A percentile compares a stretch with the other conserved stretches of the same genome.
Evolutionary conservation across 2,113 vertebrate species (phyloP).

Genomic region (Neotragus moschatus): DNA sequence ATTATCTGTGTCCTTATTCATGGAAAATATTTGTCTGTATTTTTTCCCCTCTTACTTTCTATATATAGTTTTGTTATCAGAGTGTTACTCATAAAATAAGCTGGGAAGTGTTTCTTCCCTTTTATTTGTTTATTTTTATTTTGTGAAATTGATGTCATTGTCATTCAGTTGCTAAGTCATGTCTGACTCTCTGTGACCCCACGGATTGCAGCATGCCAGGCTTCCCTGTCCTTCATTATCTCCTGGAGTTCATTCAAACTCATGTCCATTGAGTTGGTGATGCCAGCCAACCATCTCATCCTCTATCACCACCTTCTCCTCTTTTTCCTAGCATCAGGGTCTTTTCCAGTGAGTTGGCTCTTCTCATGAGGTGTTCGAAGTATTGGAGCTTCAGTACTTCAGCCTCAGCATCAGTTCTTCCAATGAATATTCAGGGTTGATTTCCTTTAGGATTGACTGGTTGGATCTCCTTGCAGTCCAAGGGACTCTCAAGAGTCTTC

Average conservation of each 20-base stretch:
- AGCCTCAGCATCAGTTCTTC: not conserved
- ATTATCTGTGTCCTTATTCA: not conserved
- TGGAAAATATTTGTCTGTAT: not conserved
- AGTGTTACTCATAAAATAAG: not conserved
- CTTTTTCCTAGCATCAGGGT: not conserved
- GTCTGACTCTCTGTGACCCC: not conserved
- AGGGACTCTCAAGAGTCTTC: not conserved
- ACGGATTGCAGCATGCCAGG: not conserved
- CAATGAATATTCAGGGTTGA: not conserved
- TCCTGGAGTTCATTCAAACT: not conserved
- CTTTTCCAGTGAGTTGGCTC: not conserved
- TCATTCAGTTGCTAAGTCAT: not conserved
- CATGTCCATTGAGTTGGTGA: not conserved
- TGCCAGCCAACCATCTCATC: not conserved
- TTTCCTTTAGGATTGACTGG: not conserved
- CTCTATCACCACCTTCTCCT: not conserved
- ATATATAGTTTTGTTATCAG: not conserved
- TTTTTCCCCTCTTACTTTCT: not conserved
- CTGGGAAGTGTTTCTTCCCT: not conserved
- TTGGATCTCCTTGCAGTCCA: not conserved
- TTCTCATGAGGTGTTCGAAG: not conserved
- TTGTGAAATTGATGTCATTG: not conserved
- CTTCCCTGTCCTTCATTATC: not conserved
- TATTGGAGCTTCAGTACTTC: not conserved
- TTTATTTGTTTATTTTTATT: not conserved